Base-by-base conservation (phyloP, 1,140 invertebrate genomes). In the Dryas iulia region DNA sequence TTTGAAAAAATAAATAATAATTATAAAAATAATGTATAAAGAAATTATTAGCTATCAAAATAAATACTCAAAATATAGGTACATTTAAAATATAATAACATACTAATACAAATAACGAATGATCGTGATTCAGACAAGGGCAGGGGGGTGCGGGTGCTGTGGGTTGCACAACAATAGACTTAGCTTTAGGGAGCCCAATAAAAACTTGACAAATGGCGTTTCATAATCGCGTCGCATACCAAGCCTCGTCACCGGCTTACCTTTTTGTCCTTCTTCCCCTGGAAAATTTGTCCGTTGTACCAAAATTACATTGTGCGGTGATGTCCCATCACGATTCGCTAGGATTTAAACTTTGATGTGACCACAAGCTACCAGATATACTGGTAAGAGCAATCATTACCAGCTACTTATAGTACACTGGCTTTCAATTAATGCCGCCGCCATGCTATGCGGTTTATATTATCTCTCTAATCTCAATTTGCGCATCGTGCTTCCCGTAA, bases 191-290 rank as follows among this genome's bases (percentile, higher is more conserved):
- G 85, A 76, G 77, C 81, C 85, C 86, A 90, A 90, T 90, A 90
- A 90, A 90, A 90, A 90, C 88, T 90, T 90, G 88, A 90, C 88
- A 90, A 90, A 90, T 90, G 85, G 84, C 78, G 85, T 84, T 84
- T 88, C 86, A 89, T 90, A 89, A 90, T 90, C 88, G 83, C 78
- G 66, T 72, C 77, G 86, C 86, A 90, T 90, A 88, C 88, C 88
- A 71, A 71, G 73, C 75, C 74, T 84, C 78, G 78, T 86, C 84
- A 81, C 72, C 61, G 74, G 67, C 53, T 47, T 24, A 73, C 67
- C 68, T 69, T 70, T 69, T 66, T 73, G 72, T 66, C 72, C 67
- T 66, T 35, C 33, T 35, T 53, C 53, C 63, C 72, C 47, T 59
- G 63, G 67, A 64, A 70, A 70, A 60, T 74, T 66, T 61, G 65